These are phyloP conservation scores for Siderastrea siderea DNA, from an alignment of 92 coral and sea anemone genomes.

Conservation along the genomic window DNA sequence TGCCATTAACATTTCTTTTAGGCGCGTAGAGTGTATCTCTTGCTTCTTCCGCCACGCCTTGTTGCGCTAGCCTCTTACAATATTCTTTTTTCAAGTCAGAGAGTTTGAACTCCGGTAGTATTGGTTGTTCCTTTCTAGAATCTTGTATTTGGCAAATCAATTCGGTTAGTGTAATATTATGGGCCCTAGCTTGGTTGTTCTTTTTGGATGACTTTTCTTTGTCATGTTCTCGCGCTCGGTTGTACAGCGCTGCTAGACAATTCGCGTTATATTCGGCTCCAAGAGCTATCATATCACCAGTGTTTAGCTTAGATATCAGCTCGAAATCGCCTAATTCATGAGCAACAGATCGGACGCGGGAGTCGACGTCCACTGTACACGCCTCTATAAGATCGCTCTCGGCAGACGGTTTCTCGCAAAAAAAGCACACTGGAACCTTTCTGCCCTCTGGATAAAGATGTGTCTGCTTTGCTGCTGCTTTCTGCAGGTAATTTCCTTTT, in stretches of 20 bases:
- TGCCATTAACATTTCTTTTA: background rate
- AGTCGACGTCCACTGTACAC: background rate
- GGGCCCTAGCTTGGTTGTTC: too few species aligned
- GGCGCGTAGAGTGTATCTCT: constrained; percentile 2
- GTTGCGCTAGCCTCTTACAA: too few species aligned
- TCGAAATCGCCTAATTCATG: background rate
- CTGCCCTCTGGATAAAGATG: background rate
- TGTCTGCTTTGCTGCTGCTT: too few species aligned
- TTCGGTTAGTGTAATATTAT: too few species aligned
- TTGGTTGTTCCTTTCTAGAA: background rate
- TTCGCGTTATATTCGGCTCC: too few species aligned
- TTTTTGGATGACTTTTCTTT: background rate
- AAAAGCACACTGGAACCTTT: background rate
- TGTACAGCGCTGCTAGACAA: background rate
- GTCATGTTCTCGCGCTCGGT: background rate
- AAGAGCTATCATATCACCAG: too few species aligned
- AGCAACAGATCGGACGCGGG: too few species aligned
- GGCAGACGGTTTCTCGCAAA: background rate
- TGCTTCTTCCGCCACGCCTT: background rate
- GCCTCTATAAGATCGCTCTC: background rate
- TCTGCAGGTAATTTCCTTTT: too few species aligned
- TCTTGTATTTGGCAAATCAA: too few species aligned
- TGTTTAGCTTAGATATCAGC: background rate
- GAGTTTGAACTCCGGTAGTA: background rate
- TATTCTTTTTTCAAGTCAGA: background rate